Conservation (phyloP, 1,140 invertebrate species). For the Drosophila triauraria region DNA sequence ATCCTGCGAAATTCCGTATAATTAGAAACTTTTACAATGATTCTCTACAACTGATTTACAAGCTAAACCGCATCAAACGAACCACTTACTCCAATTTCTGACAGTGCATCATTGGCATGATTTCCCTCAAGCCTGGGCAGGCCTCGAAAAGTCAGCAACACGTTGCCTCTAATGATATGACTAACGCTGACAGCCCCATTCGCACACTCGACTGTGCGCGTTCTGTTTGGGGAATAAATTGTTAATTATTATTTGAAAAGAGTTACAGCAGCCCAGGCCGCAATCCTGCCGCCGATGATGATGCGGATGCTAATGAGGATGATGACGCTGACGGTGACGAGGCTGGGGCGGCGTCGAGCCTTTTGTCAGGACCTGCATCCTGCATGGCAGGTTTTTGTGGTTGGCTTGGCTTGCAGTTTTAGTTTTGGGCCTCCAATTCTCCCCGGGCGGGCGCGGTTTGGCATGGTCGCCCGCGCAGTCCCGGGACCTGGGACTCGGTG, state of each 20-base stretch:
- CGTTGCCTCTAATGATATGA: constrained; percentile 83
- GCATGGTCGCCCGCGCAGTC: constrained; percentile 38
- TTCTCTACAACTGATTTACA: too few relatives aligned
- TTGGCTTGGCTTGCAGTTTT: constrained; percentile 58
- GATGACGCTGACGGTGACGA: too few relatives aligned
- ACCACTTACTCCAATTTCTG: not conserved
- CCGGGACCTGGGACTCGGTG: constrained; percentile 11
- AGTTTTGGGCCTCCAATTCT: constrained; percentile 35
- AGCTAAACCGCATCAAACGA: not conserved
- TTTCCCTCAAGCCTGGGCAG: constrained; percentile 64
- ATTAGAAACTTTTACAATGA: not conserved
- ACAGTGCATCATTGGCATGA: constrained; percentile 64
- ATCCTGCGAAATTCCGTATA: too few relatives aligned
- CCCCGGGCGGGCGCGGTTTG: constrained; percentile 26
- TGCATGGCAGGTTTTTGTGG: constrained; percentile 60
- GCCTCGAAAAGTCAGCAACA: constrained; percentile 79
- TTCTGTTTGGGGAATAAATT: constrained; percentile 82
- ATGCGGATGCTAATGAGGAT: constrained; percentile 28
- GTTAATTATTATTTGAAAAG: constrained; percentile 84
- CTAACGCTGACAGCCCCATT: constrained; percentile 78
- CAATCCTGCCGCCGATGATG: constrained; percentile 46
- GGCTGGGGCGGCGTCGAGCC: constrained; percentile 40
- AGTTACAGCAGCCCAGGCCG: constrained; percentile 68
- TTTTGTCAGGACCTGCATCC: constrained; percentile 60
- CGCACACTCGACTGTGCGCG: constrained; percentile 48